A percentile compares a stretch with the other conserved stretches of the same genome.
These are phyloP conservation scores for Pelmatolapia mariae DNA, from an alignment of 2,113 vertebrate genomes.

Conservation along the genomic window DNA sequence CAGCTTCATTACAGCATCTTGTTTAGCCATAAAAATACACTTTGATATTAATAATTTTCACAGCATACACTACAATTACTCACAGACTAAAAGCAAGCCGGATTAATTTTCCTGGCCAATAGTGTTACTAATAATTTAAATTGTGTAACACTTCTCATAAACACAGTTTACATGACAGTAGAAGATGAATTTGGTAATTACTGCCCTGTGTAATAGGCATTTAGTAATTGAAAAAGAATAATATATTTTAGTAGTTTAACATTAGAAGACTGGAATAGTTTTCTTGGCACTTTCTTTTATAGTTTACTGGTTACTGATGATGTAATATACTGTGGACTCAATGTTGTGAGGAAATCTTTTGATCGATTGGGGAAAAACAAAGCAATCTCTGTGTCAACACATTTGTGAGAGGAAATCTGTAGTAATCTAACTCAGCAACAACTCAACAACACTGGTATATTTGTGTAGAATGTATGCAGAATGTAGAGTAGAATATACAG, in stretches of 20 bases:
- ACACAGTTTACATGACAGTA: conserved; percentile 4
- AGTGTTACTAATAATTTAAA: conserved; percentile 2
- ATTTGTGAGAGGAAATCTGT: background rate
- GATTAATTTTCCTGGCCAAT: conserved; percentile 4
- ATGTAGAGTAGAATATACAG: background rate
- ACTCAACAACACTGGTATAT: conserved; percentile 43
- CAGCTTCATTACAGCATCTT: background rate
- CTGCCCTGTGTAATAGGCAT: background rate
- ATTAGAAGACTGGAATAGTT: background rate
- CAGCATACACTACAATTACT: background rate
- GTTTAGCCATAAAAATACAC: background rate
- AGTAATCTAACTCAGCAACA: background rate
- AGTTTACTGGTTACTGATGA: background rate
- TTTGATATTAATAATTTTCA: background rate
- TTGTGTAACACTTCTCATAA: background rate
- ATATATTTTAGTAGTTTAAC: background rate
- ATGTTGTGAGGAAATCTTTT: background rate
- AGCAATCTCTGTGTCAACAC: background rate
- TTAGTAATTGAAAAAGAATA: background rate
- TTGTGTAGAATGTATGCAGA: conserved; percentile 53
- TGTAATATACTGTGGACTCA: background rate
- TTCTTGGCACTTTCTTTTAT: background rate
- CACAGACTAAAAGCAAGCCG: background rate
- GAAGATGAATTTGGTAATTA: conserved; percentile 10
- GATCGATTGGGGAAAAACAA: background rate